These are phyloP conservation scores for Dromaius novaehollandiae DNA, from an alignment of 2,113 vertebrate genomes.

Conservation along the genomic window DNA sequence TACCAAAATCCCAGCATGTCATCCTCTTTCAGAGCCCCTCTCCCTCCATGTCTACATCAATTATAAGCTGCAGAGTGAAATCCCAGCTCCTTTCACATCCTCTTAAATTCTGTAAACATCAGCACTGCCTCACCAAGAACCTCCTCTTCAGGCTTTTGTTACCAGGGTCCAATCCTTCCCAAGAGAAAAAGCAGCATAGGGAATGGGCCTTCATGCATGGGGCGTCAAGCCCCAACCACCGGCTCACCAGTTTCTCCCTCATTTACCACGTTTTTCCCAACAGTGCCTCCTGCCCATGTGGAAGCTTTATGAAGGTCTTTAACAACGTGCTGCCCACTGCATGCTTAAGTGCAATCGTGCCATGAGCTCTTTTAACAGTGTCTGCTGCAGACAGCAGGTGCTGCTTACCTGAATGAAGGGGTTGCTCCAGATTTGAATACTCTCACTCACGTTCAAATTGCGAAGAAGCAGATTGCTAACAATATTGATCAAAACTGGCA, in stretches of 20 bases:
- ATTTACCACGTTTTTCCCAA: rapidly evolving
- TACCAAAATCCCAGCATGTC: neutral
- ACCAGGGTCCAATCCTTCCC: neutral
- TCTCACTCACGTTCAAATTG: conserved; percentile 83
- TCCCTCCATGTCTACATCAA: neutral
- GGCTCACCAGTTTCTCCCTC: neutral
- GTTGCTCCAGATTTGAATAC: conserved; percentile 90
- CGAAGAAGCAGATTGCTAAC: conserved; percentile 91
- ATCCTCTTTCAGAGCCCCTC: neutral
- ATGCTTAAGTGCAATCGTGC: neutral
- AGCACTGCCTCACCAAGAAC: neutral
- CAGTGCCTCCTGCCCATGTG: neutral
- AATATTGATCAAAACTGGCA: conserved; percentile 90
- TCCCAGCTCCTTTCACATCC: neutral
- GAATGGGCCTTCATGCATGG: neutral
- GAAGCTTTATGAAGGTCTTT: neutral
- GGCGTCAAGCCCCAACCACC: neutral
- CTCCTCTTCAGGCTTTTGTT: neutral
- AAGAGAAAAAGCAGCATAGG: no score
- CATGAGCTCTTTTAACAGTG: neutral
- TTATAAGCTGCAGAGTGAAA: neutral
- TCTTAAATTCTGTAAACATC: neutral
- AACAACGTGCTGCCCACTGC: neutral
- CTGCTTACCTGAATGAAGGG: conserved; percentile 84
- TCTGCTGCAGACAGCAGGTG: neutral